phyloP scores from a whole-genome alignment of 2,888 invertebrate species.

The Nomada ruficornis region DNA sequence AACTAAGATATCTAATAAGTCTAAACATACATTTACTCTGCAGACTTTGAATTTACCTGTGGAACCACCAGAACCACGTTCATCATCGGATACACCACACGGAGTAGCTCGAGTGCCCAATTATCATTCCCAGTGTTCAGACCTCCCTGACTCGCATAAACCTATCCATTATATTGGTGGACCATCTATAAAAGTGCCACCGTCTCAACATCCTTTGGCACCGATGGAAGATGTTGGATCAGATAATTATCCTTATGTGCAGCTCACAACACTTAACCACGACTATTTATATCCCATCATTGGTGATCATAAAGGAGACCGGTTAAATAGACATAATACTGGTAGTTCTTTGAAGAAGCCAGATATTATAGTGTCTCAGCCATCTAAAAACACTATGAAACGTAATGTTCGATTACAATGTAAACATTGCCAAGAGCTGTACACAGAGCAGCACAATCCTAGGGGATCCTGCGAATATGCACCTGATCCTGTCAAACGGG shows the following conservation, averaged over 20 bases:
- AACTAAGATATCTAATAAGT: conserved; percentile 74
- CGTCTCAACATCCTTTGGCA: conserved; percentile 76
- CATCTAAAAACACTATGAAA: conserved; percentile 81
- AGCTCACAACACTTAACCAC: conserved; percentile 91
- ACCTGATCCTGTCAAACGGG: conserved; percentile 92
- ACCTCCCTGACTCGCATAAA: conserved; percentile 78
- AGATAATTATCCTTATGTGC: conserved; percentile 93
- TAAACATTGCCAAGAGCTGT: conserved; percentile 93
- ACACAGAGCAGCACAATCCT: conserved; percentile 93
- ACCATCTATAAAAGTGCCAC: conserved; percentile 69
- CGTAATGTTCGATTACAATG: conserved; percentile 85
- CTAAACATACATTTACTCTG: conserved; percentile 68
- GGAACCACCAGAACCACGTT: conserved; percentile 91
- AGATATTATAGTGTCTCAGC: conserved; percentile 85
- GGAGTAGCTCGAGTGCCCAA: conserved; percentile 75
- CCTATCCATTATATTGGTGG: conserved; percentile 79
- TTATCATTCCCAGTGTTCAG: conserved; percentile 79
- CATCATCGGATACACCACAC: conserved; percentile 82
- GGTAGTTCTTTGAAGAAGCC: conserved; percentile 88
- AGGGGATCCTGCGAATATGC: conserved; percentile 94
- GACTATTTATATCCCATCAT: conserved; percentile 95
- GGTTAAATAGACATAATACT: conserved; percentile 80
- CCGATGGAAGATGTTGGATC: conserved; percentile 81
- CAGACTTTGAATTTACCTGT: conserved; percentile 95
- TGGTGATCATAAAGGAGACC: conserved; percentile 84